Percentiles rank a stretch among this genome's conserved stretches.
Evolutionary conservation across 2,113 vertebrate species (phyloP).

Genomic region (Phoxinus phoxinus): DNA sequence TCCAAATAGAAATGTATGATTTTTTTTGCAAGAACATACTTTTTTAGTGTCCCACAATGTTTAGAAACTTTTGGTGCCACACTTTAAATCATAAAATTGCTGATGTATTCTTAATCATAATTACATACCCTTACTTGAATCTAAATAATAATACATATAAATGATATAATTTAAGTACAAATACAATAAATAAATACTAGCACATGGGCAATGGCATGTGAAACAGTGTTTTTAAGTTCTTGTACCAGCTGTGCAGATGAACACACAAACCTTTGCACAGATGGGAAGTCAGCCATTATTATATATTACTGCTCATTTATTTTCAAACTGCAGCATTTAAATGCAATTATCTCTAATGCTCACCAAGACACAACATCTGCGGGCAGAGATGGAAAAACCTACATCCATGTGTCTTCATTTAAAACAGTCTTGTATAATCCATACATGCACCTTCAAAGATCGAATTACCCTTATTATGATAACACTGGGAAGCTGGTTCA

Average conservation of each 20-base stretch:
- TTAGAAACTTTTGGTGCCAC: too few relatives aligned
- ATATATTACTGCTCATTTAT: conserved; percentile 76
- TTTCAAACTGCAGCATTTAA: conserved; percentile 76
- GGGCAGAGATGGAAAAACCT: conserved; percentile 32
- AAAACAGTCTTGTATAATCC: conserved; percentile 59
- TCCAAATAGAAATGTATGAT: too few relatives aligned
- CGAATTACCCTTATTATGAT: background rate
- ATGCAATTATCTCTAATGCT: conserved; percentile 75
- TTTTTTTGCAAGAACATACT: too few relatives aligned
- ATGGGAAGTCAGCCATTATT: conserved; percentile 77
- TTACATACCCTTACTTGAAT: background rate
- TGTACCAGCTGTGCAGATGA: conserved; percentile 62
- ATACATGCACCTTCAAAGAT: conserved; percentile 24
- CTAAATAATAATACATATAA: background rate
- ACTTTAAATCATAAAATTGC: background rate
- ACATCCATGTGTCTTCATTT: conserved; percentile 58
- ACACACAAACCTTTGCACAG: conserved; percentile 55
- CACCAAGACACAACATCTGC: conserved; percentile 69
- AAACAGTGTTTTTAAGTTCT: conserved; percentile 65
- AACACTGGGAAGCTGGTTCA: background rate
- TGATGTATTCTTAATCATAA: background rate
- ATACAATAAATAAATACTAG: conserved; percentile 44
- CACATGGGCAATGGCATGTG: conserved; percentile 37
- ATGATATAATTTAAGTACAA: background rate
- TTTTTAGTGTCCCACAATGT: background rate